Percentiles rank a stretch among this genome's conserved stretches.
phyloP scores from a whole-genome alignment of 1,140 invertebrate species.

The Drosophila ananassae region DNA sequence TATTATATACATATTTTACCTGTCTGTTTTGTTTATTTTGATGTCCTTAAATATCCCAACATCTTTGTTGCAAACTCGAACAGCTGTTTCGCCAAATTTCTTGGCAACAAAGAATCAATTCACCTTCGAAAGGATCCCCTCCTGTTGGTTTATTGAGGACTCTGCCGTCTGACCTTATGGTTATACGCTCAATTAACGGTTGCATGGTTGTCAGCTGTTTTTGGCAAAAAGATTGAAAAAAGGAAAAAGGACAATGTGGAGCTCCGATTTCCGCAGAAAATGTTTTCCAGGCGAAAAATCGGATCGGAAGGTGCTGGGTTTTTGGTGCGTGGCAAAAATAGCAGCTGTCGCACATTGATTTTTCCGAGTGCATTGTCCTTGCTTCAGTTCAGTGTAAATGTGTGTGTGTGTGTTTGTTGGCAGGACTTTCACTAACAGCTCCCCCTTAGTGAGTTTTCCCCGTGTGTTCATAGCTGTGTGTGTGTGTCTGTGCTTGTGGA shows the following conservation, averaged over 20 bases:
- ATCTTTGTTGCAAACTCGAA: slow-evolving; percentile 14
- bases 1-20: neutral
- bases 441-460: slow-evolving; percentile 17
- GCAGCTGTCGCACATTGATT: slow-evolving; percentile 73
- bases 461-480: slow-evolving; percentile 3
- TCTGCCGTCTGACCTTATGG: slow-evolving; percentile 43
- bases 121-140: slow-evolving; percentile 6
- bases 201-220: slow-evolving; percentile 74
- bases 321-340: slow-evolving; percentile 48
- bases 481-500: slow-evolving; percentile 40
- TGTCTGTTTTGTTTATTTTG: neutral
- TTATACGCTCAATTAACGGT: slow-evolving; percentile 71
- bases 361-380: slow-evolving; percentile 69
- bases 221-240: slow-evolving; percentile 23
- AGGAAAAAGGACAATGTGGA: slow-evolving; percentile 24
- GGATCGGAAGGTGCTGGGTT: slow-evolving; percentile 41
- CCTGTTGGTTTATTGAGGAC: slow-evolving; percentile 40
- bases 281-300: slow-evolving; percentile 40
- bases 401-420: slow-evolving; percentile 30
- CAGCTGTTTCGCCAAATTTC: slow-evolving; percentile 35
- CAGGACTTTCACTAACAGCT: slow-evolving; percentile 80
- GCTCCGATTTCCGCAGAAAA: slow-evolving; percentile 56
- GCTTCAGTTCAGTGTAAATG: neutral
- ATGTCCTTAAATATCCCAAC: neutral
- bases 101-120: slow-evolving; percentile 18